Conservation (phyloP, 1,140 invertebrate species). For the Drosophila guanche region DNA sequence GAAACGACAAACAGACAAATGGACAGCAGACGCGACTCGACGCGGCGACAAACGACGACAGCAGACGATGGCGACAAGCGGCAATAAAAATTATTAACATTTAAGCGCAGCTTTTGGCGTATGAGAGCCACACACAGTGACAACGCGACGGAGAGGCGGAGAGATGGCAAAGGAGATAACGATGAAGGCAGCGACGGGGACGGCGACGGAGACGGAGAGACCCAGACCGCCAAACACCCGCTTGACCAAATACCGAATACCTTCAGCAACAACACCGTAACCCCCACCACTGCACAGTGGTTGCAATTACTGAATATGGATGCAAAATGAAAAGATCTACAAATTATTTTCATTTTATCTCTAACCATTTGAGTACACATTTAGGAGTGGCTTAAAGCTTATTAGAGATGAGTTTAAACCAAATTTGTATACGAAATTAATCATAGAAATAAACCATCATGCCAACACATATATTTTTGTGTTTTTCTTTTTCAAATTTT, state of each 20-base stretch:
- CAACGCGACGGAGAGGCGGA: background rate
- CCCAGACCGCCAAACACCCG: constrained; percentile 59
- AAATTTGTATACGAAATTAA: background rate
- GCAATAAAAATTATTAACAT: constrained; percentile 82
- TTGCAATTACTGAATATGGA: background rate
- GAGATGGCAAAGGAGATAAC: background rate
- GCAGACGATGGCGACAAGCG: constrained; percentile 53
- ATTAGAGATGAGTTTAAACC: too few species aligned
- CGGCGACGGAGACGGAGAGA: constrained; percentile 1
- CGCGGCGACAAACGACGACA: constrained; percentile 30
- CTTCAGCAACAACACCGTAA: background rate
- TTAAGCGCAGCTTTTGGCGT: constrained; percentile 65
- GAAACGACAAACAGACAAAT: background rate
- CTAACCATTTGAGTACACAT: too few species aligned
- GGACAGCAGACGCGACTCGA: constrained; percentile 34
- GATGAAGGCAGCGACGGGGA: constrained; percentile 4
- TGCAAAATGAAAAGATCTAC: too few species aligned
- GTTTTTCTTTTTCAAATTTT: background rate
- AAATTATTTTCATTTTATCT: too few species aligned
- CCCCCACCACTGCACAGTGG: constrained; percentile 50
- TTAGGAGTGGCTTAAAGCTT: too few species aligned
- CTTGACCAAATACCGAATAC: constrained; percentile 53
- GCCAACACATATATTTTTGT: constrained; percentile 1
- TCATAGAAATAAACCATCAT: too few species aligned
- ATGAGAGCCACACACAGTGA: constrained; percentile 45